phyloP scores from a whole-genome alignment of 2,888 invertebrate genomes.

The Drosophila cognata region DNA sequence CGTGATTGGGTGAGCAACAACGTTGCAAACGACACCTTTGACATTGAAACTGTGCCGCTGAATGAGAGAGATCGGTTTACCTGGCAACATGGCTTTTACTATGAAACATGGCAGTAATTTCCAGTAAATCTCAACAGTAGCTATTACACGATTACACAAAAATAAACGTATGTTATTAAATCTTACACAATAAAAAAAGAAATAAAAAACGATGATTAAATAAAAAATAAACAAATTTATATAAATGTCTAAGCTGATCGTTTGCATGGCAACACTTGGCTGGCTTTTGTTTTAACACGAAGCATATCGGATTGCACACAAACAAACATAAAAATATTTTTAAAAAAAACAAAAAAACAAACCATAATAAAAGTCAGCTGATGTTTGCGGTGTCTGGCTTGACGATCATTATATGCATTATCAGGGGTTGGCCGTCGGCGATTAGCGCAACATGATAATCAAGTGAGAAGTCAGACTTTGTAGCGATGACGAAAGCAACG shows the following conservation, averaged over 20 bases:
- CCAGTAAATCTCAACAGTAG: background rate
- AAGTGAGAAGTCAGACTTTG: constrained; percentile 33
- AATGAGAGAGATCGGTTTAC: background rate
- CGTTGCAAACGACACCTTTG: constrained; percentile 66
- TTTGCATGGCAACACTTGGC: constrained; percentile 63
- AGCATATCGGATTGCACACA: constrained; percentile 46
- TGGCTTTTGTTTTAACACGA: background rate
- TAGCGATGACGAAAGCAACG: constrained; percentile 62
- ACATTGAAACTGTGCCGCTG: constrained; percentile 66
- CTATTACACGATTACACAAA: background rate
- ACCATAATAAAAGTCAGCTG: constrained; percentile 60
- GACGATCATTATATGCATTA: constrained; percentile 23
- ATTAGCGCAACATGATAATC: constrained; percentile 32
- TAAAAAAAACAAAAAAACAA: background rate
- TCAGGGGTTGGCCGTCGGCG: constrained; percentile 18
- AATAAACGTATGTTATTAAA: background rate
- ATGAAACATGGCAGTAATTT: background rate
- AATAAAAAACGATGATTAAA: constrained; percentile 27
- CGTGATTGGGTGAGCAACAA: constrained; percentile 14
- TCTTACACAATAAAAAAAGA: background rate
- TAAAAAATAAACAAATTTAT: constrained; percentile 4
- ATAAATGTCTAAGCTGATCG: constrained; percentile 51
- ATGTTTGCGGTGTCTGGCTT: constrained; percentile 62
- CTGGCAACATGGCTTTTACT: background rate
- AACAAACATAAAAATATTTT: constrained; percentile 16